A percentile compares a stretch with the other conserved stretches of the same genome.
Conservation (phyloP, 1,140 invertebrate genomes). For the Lucilia cuprina region DNA sequence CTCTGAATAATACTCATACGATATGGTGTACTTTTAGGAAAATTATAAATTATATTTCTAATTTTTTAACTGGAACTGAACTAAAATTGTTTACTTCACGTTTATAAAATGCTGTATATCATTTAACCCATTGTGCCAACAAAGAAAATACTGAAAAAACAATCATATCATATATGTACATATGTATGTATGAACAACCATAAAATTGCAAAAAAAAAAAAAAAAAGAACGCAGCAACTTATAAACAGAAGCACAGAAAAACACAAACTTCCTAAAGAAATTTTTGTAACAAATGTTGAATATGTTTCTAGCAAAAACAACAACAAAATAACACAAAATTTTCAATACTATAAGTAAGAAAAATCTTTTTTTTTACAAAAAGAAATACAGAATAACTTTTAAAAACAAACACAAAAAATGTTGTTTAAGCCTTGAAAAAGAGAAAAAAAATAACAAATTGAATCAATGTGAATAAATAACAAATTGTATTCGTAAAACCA, state of each 20-base stretch:
- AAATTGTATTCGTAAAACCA: background rate
- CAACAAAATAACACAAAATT: background rate
- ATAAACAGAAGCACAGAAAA: background rate
- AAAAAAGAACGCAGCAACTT: no score
- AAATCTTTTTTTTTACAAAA: background rate
- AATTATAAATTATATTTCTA: no score
- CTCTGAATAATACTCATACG: no score
- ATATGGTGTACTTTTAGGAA: no score
- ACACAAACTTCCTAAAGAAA: background rate
- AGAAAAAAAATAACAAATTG: background rate
- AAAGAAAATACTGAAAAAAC: no score
- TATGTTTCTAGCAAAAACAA: background rate
- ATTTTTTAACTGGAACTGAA: no score
- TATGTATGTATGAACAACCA: background rate
- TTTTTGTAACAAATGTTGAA: conserved; percentile 8
- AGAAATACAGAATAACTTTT: background rate
- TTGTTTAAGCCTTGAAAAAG: background rate
- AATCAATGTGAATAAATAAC: conserved; percentile 1
- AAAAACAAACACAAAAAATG: background rate
- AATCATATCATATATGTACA: background rate
- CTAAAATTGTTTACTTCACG: no score
- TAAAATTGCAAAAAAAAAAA: background rate
- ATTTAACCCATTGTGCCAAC: no score
- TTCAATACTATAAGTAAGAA: background rate
- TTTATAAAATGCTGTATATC: no score